These are phyloP conservation scores for Aleiodes sp. DNA, from an alignment of 1,140 invertebrate species.

Conservation along the genomic window DNA sequence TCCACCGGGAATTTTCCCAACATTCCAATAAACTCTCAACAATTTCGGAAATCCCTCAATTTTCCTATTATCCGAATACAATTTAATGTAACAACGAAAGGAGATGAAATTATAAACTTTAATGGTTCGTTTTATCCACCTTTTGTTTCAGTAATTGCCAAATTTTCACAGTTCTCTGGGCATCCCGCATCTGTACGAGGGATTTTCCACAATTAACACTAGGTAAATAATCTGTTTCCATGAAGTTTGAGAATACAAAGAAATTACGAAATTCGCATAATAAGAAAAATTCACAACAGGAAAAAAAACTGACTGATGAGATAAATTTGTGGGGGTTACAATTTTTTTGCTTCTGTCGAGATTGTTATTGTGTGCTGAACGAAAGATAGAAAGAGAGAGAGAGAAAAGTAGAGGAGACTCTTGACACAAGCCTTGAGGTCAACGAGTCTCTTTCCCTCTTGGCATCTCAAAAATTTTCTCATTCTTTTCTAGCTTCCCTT, in stretches of 20 bases:
- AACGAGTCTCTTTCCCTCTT: not conserved
- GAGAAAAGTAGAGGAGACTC: not conserved
- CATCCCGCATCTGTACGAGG: slow-evolving; percentile 79
- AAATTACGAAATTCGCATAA: slow-evolving; percentile 7
- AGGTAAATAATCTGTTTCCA: slow-evolving; percentile 65
- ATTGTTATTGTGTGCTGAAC: not conserved
- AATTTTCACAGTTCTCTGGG: slow-evolving; percentile 80
- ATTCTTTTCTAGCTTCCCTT: not conserved
- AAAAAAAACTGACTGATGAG: no score
- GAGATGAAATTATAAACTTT: not conserved
- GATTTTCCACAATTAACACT: slow-evolving; percentile 73
- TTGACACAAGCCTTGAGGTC: slow-evolving; percentile 1
- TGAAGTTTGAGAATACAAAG: not conserved
- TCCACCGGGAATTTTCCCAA: no score
- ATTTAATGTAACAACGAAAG: not conserved
- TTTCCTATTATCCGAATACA: no score
- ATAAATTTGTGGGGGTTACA: no score
- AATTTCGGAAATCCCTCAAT: no score
- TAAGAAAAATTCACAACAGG: no score
- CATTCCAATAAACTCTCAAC: no score
- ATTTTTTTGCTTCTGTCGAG: no score
- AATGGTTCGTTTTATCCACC: slow-evolving; percentile 15
- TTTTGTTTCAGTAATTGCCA: slow-evolving; percentile 76
- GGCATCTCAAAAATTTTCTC: slow-evolving; percentile 8
- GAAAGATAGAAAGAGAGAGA: no score